Base-by-base conservation (phyloP, 2,888 invertebrate genomes). In the Liopterus haemorrhoidalis region DNA sequence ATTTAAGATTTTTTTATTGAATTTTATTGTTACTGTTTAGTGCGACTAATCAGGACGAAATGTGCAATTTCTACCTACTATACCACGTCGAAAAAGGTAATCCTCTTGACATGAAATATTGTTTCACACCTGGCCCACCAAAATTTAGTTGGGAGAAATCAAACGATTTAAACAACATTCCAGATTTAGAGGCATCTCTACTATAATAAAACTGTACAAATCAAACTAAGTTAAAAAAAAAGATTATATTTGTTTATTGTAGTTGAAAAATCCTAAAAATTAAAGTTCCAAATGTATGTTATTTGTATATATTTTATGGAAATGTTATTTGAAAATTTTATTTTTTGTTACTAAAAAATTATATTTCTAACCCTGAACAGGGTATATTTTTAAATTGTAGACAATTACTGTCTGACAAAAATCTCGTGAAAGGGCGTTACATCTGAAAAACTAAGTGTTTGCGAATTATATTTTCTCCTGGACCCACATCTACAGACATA, bases 11-110 rank as follows among this genome's bases (percentile, higher is more conserved):
- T 11, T 18, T 18, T 38, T 30, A 15, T 19, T 15, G 31, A 18
- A 25, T 25, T 41, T 14, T 16, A 21, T 31, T 9, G 20, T 27
- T 24, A 46, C 40, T 46, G 60, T 62, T 39, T 67, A 85, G 88
- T 0, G 74, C 83, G 2, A 92, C 92, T 18, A 88, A 86, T 62
- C 75, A 81, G 9, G 89, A 93, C 57, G 93, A 94, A 69, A 94
- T 94, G 93, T 94, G 93, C 70, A 94, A 93, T 68, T 92, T 93
- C 68, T 94, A 94, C 67, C 66, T 94, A 2, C 90, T 93, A 89
- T 93, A 93, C 66, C 93, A 88, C 71, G 88, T 91, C 0, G 79
- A 89, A 41, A 75, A 82, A 39, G 79, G 75, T 9, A 74, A 79
- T 2, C 88, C 90, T 0, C 67, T 92, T 3, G 67, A 80, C 0